Evolutionary conservation across 2,113 vertebrate genomes (phyloP).

Genomic region (Romanogobio albipinnatus): DNA sequence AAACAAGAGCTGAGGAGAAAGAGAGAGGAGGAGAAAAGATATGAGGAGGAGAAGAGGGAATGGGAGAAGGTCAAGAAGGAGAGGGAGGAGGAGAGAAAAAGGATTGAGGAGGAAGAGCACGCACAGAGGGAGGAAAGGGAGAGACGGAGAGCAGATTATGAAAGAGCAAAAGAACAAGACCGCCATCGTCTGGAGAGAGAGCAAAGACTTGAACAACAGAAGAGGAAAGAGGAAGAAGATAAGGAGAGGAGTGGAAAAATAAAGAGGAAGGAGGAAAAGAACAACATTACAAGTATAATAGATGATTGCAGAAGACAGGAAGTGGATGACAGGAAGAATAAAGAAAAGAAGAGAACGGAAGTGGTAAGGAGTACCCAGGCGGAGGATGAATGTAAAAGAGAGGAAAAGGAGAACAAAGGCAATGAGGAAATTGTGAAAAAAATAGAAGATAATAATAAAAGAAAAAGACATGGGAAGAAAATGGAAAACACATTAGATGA

Average conservation of each 20-base stretch:
- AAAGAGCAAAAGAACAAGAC: constrained; percentile 70
- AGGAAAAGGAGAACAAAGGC: constrained; percentile 64
- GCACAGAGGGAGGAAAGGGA: constrained; percentile 65
- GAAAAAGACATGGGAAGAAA: constrained; percentile 26
- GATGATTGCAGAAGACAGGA: constrained; percentile 36
- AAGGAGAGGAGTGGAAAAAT: constrained; percentile 59
- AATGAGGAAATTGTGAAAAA: constrained; percentile 60
- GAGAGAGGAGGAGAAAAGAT: constrained; percentile 69
- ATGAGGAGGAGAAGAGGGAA: constrained; percentile 64
- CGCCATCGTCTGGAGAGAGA: constrained; percentile 59
- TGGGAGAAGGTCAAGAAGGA: constrained; percentile 66
- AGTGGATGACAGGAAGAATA: constrained; percentile 63
- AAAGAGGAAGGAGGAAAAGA: constrained; percentile 53
- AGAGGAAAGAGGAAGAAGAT: constrained; percentile 60
- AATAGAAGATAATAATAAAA: neutral
- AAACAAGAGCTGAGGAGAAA: constrained; percentile 67
- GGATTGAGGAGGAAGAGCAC: constrained; percentile 61
- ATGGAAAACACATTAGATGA: constrained; percentile 36
- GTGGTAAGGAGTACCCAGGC: neutral
- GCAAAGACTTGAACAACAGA: constrained; percentile 70
- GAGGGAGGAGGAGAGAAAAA: constrained; percentile 71
- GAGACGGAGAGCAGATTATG: constrained; percentile 64
- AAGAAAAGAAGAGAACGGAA: constrained; percentile 51
- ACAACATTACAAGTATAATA: constrained; percentile 58
- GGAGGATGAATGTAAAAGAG: neutral